phyloP scores from a whole-genome alignment of 2,797 vertebrate genomes.

The Alfaro cultratus region DNA sequence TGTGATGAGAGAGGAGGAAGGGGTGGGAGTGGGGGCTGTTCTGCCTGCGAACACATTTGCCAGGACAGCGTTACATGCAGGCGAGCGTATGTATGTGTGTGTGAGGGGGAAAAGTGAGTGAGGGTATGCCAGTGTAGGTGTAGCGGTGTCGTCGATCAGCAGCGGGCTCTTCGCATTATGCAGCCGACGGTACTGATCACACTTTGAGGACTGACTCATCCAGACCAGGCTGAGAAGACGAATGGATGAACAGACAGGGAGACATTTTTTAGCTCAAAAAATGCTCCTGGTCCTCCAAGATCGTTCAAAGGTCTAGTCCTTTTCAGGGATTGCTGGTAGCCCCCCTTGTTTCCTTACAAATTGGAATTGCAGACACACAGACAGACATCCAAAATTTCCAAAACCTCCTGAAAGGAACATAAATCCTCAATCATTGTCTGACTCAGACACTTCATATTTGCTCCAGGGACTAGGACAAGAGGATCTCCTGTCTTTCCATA shows the following conservation, averaged over 20 bases:
- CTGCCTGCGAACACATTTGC: slow-evolving; percentile 71
- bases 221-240: slow-evolving; percentile 48
- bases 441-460: slow-evolving; percentile 33
- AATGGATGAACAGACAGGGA: slow-evolving; percentile 56
- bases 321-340: slow-evolving; percentile 61
- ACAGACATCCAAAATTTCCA: slow-evolving; percentile 51
- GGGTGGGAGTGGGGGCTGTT: slow-evolving; percentile 51
- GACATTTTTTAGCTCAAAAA: slow-evolving; percentile 51
- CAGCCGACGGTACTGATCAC: slow-evolving; percentile 70
- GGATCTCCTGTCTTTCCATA: slow-evolving; percentile 40
- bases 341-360: slow-evolving; percentile 35
- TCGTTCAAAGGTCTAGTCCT: slow-evolving; percentile 41
- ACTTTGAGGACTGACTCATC: slow-evolving; percentile 76
- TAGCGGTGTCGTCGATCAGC: slow-evolving; percentile 71
- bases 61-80: slow-evolving; percentile 59
- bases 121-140: slow-evolving; percentile 55
- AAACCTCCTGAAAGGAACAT: slow-evolving; percentile 31
- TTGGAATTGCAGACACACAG: slow-evolving; percentile 70
- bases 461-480: slow-evolving; percentile 47
- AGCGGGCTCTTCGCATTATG: slow-evolving; percentile 69
- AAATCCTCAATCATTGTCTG: slow-evolving; percentile 27
- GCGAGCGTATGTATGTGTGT: slow-evolving; percentile 32
- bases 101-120: slow-evolving; percentile 47
- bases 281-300: slow-evolving; percentile 44
- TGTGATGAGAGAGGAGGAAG: slow-evolving; percentile 55